Conservation (phyloP, 53 echinoderm and acorn worm species). For the Arbacia lixula region DNA sequence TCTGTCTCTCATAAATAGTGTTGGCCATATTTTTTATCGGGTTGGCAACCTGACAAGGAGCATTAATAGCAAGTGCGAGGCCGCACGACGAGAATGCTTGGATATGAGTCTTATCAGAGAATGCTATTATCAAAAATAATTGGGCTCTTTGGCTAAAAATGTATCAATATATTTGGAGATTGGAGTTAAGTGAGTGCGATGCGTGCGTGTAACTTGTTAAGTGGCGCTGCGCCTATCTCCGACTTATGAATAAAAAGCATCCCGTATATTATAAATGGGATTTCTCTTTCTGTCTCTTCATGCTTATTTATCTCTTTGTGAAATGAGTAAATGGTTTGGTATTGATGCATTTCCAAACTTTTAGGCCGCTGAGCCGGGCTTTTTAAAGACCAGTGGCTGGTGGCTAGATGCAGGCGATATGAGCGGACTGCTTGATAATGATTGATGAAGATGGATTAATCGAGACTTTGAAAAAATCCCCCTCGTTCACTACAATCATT, state of each 20-base stretch:
- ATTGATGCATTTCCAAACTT: background rate
- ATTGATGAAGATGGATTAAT: constrained; percentile 51
- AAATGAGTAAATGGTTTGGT: constrained; percentile 54
- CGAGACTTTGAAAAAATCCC: background rate
- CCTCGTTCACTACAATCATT: too few species aligned
- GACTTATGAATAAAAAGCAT: constrained; percentile 37
- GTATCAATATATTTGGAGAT: constrained; percentile 54
- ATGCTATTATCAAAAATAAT: constrained; percentile 50
- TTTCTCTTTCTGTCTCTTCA: constrained; percentile 32
- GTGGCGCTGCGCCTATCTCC: constrained; percentile 4
- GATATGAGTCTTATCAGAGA: constrained; percentile 8
- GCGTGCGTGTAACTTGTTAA: constrained; percentile 57
- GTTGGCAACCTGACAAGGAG: constrained; percentile 38
- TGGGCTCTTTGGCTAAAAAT: constrained; percentile 39
- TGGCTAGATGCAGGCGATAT: too few species aligned
- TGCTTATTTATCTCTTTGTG: too few species aligned
- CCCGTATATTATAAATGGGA: constrained; percentile 38
- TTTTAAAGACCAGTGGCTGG: constrained; percentile 36
- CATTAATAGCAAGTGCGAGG: constrained; percentile 22
- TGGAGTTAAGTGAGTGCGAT: constrained; percentile 44
- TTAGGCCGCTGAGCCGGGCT: constrained; percentile 8
- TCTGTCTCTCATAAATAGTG: constrained; percentile 41
- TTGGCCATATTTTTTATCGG: constrained; percentile 46
- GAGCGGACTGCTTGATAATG: constrained; percentile 32
- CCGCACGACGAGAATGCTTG: background rate